Evolutionary conservation across 2,888 invertebrate genomes (phyloP), one percentile per base, ranked within the genome.

Genomic region (Strigamia transsilvanica): DNA sequence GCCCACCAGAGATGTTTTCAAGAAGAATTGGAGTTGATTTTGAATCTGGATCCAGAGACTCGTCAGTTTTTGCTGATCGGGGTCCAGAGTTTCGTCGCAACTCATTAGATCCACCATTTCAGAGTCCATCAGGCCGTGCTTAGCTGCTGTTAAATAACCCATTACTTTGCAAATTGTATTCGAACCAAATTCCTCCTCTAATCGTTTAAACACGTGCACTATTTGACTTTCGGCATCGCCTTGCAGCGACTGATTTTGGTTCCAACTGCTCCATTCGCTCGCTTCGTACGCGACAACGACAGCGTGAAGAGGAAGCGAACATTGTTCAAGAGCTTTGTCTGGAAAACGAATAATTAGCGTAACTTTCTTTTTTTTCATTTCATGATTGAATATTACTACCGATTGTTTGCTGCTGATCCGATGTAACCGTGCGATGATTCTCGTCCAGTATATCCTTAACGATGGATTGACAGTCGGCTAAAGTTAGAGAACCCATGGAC

Each of bases 91-190:
- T 73, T 87, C 88, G 82, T 89, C 88, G 46, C 88, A 85, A 2
- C 88, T 88, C 27, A 89, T 84, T 3, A 89, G 84, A 82, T 89
- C 94, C 85, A 94, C 89, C 87, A 94, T 93, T 89, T 96, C 96
- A 5, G 93, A 93, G 86, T 94, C 94, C 23, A 93, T 92, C 78
- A 96, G 90, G 2, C 96, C 96, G 86, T 93, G 91, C 82, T 93
- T 91, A 9, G 94, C 91, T 3, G 93, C 92, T 0, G 93, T 91
- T 83, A 95, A 89, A 83, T 94, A 90, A 2, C 94, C 92, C 51
- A 95, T 89, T 81, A 94, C 91, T 83, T 86, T 81, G 86, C 86
- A n/a, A 88, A 66, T 41, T 83, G 32, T 90, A 38, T 91, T 91
- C 56, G 90, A 89, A 0, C 93, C 93, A 79, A 94, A 89, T 80